Evolutionary conservation across 2,113 vertebrate genomes (phyloP).

Genomic region (Neolamprologus sp.): DNA sequence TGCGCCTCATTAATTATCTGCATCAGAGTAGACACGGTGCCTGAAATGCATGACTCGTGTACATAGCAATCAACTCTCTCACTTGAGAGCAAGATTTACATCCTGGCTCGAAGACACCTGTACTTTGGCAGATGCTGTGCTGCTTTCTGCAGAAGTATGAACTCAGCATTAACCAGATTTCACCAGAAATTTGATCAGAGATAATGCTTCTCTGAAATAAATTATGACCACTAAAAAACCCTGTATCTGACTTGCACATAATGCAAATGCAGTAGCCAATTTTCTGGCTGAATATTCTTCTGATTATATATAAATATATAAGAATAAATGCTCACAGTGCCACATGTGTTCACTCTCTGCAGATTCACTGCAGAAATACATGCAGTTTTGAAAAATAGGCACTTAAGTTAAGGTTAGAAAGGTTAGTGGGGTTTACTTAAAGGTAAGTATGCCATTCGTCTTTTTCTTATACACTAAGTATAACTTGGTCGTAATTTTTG

Average conservation of each 20-base stretch:
- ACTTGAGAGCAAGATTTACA: not conserved
- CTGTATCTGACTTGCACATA: not conserved
- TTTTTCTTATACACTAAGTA: not conserved
- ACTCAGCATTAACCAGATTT: not conserved
- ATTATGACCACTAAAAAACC: not conserved
- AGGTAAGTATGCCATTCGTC: not conserved
- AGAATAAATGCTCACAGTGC: not conserved
- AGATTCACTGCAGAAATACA: not conserved
- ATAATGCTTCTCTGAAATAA: not conserved
- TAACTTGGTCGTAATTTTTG: not conserved
- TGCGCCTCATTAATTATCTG: not conserved
- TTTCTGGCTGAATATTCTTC: not conserved
- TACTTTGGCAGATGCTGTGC: not conserved
- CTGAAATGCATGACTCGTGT: not conserved
- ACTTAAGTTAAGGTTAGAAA: not conserved
- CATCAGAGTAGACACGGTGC: not conserved
- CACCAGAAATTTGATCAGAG: not conserved
- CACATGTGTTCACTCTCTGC: not conserved
- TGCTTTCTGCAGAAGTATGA: not conserved
- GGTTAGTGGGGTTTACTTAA: not conserved
- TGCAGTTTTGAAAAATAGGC: not conserved
- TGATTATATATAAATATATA: not conserved
- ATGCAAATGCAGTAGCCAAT: not conserved
- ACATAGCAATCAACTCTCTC: not conserved
- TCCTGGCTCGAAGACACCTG: not conserved